A percentile compares a stretch with the other conserved stretches of the same genome.
Evolutionary conservation across 2,888 invertebrate genomes (phyloP).

Genomic region (Himalopsyche kuldschensis): DNA sequence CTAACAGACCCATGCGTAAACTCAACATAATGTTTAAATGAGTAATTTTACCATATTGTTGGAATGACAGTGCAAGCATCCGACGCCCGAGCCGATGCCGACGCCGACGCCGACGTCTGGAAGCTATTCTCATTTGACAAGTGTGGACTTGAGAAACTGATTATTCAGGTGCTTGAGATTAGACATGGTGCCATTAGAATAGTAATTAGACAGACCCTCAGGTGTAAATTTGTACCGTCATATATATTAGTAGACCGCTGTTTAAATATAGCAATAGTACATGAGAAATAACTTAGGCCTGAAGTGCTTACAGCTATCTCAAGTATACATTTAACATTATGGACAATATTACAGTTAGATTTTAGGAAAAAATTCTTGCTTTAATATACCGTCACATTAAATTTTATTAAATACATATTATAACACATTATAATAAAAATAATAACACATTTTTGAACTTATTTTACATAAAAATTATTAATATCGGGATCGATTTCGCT

Average conservation of each 20-base stretch:
- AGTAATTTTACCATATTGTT: neutral
- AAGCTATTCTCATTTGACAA: neutral
- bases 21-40: neutral
- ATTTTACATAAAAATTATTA: no score
- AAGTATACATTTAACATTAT: no score
- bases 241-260: neutral
- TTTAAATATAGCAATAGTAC: neutral
- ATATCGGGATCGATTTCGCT: no score
- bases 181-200: conserved; percentile 22
- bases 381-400: no score
- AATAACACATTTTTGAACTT: no score
- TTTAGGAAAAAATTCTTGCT: no score
- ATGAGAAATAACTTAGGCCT: neutral
- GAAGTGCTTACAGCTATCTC: no score
- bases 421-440: no score
- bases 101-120: neutral
- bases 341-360: no score
- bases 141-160: conserved; percentile 16
- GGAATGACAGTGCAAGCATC: neutral
- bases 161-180: conserved; percentile 20
- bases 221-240: neutral
- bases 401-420: no score
- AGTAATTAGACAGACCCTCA: conserved; percentile 9
- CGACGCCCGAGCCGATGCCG: neutral
- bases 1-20: no score